These are phyloP conservation scores for Cryptotis parvus DNA, from an alignment of 2,113 vertebrate genomes.

Conservation along the genomic window DNA sequence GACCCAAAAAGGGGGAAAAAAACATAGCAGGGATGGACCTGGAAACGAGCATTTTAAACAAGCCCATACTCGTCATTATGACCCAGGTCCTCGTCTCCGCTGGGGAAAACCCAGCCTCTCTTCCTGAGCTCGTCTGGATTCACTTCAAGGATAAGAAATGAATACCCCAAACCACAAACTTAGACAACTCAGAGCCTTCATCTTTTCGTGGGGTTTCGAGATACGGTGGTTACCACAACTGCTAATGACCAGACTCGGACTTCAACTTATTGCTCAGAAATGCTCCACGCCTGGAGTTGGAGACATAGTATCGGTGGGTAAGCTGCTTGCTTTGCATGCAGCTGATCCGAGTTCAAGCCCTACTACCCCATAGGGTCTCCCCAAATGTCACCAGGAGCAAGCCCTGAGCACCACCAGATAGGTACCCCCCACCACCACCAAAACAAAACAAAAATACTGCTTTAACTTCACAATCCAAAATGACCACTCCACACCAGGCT, in stretches of 20 bases:
- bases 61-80: background rate
- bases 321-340: too few species aligned
- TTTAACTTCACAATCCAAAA: conserved; percentile 12
- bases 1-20: too few species aligned
- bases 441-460: background rate
- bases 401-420: too few species aligned
- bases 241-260: background rate
- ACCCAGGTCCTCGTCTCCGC: background rate
- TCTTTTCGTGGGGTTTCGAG: background rate
- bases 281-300: background rate
- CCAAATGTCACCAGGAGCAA: too few species aligned
- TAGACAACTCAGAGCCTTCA: background rate
- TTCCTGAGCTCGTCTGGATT: background rate
- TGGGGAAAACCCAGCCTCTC: background rate
- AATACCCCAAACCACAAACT: background rate
- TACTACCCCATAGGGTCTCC: too few species aligned
- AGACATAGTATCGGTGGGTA: too few species aligned
- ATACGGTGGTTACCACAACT: background rate
- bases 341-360: too few species aligned
- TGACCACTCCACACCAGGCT: background rate
- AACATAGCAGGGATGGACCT: background rate
- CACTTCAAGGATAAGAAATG: background rate
- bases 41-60: too few species aligned
- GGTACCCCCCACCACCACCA: too few species aligned
- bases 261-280: background rate